Percentiles rank a stretch among this genome's conserved stretches.
These are phyloP conservation scores for Antigone vipio DNA, from an alignment of 2,113 vertebrate species.

Conservation along the genomic window DNA sequence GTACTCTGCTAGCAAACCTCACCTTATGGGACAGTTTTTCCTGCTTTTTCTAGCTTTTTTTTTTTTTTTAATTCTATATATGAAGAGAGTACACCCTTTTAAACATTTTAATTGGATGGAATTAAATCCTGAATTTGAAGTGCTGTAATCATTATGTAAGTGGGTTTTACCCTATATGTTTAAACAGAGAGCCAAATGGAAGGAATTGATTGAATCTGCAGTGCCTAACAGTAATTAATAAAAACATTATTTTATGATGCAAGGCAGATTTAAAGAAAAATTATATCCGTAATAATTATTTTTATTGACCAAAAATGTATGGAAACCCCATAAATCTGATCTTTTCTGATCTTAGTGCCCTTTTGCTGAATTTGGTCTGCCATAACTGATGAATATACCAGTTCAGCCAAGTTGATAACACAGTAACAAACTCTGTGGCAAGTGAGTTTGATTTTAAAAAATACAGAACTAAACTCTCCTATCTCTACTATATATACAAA, in stretches of 20 bases:
- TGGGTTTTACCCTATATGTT: neutral
- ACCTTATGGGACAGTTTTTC: neutral
- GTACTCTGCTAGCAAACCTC: neutral
- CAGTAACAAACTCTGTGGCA: neutral
- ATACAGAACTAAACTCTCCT: neutral
- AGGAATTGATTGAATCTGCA: neutral
- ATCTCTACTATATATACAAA: neutral
- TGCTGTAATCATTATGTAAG: neutral
- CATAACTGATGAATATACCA: neutral
- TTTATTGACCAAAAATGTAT: neutral
- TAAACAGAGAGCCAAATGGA: neutral
- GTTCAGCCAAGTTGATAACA: neutral
- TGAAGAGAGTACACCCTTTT: neutral
- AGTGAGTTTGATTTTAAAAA: neutral
- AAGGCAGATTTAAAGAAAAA: neutral
- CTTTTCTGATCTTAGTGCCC: neutral
- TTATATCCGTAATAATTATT: neutral
- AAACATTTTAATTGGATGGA: neutral
- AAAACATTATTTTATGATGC: neutral
- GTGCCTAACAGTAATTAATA: neutral
- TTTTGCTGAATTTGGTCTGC: neutral
- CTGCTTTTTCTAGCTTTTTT: neutral
- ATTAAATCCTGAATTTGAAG: neutral
- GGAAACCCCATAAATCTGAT: neutral
- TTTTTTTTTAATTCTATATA: neutral